phyloP scores from a whole-genome alignment of 2,888 invertebrate species.

The Ferrisia virgata region DNA sequence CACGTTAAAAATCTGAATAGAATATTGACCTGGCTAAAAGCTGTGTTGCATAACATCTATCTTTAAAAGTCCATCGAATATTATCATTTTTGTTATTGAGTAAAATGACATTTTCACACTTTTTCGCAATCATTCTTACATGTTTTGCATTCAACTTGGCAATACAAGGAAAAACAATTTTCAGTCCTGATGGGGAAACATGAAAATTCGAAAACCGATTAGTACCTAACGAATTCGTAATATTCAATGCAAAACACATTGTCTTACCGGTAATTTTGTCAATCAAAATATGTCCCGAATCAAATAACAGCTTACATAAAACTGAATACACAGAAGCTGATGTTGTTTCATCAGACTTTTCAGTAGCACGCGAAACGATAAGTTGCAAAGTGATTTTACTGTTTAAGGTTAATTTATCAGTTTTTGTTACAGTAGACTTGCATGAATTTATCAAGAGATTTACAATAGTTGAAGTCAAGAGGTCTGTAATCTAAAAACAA shows the following conservation, averaged over 20 bases:
- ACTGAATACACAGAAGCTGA: slow-evolving; percentile 41
- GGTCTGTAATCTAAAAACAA: neutral
- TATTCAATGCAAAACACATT: no score
- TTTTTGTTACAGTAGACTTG: neutral
- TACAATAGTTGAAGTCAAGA: neutral
- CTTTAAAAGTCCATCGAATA: slow-evolving; percentile 47
- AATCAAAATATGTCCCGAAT: slow-evolving; percentile 70
- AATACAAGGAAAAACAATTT: slow-evolving; percentile 10
- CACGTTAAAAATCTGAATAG: neutral
- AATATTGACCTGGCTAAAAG: slow-evolving; percentile 46
- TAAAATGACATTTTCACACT: slow-evolving; percentile 46
- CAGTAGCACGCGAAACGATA: neutral
- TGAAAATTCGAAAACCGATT: neutral
- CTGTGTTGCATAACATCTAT: slow-evolving; percentile 47
- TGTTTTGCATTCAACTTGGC: slow-evolving; percentile 46
- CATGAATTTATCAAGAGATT: slow-evolving; percentile 26
- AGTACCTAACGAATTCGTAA: neutral
- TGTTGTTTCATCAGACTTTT: neutral
- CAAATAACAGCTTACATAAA: slow-evolving; percentile 63
- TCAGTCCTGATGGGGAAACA: neutral
- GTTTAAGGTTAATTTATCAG: neutral
- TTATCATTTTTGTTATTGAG: slow-evolving; percentile 44
- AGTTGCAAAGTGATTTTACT: slow-evolving; percentile 3
- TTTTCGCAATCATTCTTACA: slow-evolving; percentile 46
- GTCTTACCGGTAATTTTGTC: slow-evolving; percentile 67